These are phyloP conservation scores for Bactericera cockerelli DNA, from an alignment of 1,140 invertebrate genomes.

Conservation along the genomic window DNA sequence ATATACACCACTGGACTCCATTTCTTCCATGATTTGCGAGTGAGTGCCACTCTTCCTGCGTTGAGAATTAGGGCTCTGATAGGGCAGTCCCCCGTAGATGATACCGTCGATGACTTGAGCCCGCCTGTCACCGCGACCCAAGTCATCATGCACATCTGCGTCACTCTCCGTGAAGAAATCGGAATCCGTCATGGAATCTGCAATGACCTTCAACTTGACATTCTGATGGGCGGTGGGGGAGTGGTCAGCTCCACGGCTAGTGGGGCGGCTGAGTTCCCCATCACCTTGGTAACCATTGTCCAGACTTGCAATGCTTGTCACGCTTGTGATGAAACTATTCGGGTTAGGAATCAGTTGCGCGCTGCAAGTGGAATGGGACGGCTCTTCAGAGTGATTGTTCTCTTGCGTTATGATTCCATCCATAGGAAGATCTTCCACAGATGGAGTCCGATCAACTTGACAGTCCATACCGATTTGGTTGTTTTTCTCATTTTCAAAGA, in stretches of 20 bases:
- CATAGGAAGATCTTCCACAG: conserved; percentile 61
- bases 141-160: conserved; percentile 61
- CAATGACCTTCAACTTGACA: conserved; percentile 24
- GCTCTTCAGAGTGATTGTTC: conserved; percentile 28
- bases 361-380: neutral
- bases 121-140: conserved; percentile 44
- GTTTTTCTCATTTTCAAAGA: conserved; percentile 13
- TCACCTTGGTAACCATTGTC: conserved; percentile 75
- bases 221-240: conserved; percentile 20
- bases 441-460: conserved; percentile 42
- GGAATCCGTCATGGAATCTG: conserved; percentile 77
- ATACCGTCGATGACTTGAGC: conserved; percentile 71
- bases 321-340: conserved; percentile 59
- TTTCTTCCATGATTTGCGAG: conserved; percentile 37
- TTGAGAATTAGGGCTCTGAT: conserved; percentile 27
- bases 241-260: conserved; percentile 33
- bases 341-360: conserved; percentile 1
- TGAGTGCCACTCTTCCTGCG: conserved; percentile 51
- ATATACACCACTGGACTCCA: conserved; percentile 74
- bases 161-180: conserved; percentile 79
- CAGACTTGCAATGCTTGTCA: conserved; percentile 68
- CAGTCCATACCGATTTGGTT: neutral
- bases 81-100: conserved; percentile 45
- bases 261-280: conserved; percentile 56
- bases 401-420: conserved; percentile 44